phyloP scores from a whole-genome alignment of 2,888 invertebrate species.

The Mimumesa dahlbomi region DNA sequence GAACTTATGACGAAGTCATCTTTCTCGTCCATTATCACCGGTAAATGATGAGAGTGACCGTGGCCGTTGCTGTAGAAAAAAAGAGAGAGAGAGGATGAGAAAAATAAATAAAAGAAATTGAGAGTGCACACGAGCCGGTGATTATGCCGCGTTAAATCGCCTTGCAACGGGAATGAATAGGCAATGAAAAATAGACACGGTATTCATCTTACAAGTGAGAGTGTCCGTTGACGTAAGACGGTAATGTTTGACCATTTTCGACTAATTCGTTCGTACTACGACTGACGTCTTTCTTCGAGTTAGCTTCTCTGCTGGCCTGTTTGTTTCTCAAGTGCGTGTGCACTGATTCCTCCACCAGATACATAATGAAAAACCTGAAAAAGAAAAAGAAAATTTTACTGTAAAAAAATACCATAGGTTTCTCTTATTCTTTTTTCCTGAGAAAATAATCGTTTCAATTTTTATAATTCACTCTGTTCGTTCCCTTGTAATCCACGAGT shows the following conservation, averaged over 20 bases:
- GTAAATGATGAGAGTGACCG: constrained; percentile 69
- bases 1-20: constrained; percentile 73
- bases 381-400: too few species aligned
- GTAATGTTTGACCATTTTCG: constrained; percentile 66
- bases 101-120: too few species aligned
- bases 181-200: too few species aligned
- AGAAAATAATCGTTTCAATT: too few species aligned
- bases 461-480: too few species aligned
- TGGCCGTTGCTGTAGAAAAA: constrained; percentile 51
- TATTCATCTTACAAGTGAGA: constrained; percentile 64
- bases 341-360: constrained; percentile 89
- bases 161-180: too few species aligned
- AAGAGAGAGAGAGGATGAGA: too few species aligned
- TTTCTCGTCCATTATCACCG: constrained; percentile 66
- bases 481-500: too few species aligned
- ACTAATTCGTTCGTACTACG: constrained; percentile 75
- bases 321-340: constrained; percentile 84
- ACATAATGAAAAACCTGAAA: constrained; percentile 77
- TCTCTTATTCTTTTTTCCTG: too few species aligned
- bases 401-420: too few species aligned
- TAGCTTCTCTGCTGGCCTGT: constrained; percentile 44
- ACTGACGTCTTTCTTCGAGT: constrained; percentile 62
- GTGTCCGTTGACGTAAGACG: constrained; percentile 51
- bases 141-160: neutral
- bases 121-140: too few species aligned